A percentile compares a stretch with the other conserved stretches of the same genome.
Evolutionary conservation across 1,140 invertebrate species (phyloP).

Genomic region (Tenebrio molitor): DNA sequence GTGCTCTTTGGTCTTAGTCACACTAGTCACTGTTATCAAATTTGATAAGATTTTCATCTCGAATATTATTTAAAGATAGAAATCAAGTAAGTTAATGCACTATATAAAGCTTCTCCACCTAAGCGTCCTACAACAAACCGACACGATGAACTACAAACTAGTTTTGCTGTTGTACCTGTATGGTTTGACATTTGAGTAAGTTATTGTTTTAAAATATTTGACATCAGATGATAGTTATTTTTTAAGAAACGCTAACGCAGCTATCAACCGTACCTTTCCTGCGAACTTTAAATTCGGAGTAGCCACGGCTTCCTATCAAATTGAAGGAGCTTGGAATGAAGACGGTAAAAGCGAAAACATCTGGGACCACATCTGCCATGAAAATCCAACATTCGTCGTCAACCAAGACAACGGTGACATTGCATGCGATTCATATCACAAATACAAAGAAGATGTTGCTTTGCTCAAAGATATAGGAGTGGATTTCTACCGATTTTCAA

Average conservation of each 20-base stretch:
- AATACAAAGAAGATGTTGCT: conserved; percentile 70
- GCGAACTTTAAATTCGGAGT: conserved; percentile 64
- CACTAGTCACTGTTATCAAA: too few species aligned
- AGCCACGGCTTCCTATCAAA: conserved; percentile 64
- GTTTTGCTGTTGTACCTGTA: too few species aligned
- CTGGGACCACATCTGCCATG: conserved; percentile 73
- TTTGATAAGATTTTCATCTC: too few species aligned
- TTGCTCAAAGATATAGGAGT: conserved; percentile 67
- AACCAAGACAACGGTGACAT: conserved; percentile 71
- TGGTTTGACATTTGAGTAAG: too few species aligned
- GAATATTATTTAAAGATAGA: too few species aligned
- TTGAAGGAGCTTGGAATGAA: conserved; percentile 66
- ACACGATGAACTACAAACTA: too few species aligned
- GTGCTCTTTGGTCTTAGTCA: too few species aligned
- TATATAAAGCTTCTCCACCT: too few species aligned
- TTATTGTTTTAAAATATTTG: too few species aligned
- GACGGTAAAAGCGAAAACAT: conserved; percentile 67
- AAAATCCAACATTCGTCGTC: conserved; percentile 67
- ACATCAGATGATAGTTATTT: too few species aligned
- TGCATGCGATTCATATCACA: conserved; percentile 72
- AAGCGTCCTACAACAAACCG: too few species aligned
- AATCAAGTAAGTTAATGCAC: too few species aligned
- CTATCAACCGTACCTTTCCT: conserved; percentile 66
- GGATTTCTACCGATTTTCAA: conserved; percentile 71
- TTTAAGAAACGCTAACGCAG: background rate